These are phyloP conservation scores for Trinorchestia longiramus DNA, from an alignment of 1,140 invertebrate species.

Conservation along the genomic window DNA sequence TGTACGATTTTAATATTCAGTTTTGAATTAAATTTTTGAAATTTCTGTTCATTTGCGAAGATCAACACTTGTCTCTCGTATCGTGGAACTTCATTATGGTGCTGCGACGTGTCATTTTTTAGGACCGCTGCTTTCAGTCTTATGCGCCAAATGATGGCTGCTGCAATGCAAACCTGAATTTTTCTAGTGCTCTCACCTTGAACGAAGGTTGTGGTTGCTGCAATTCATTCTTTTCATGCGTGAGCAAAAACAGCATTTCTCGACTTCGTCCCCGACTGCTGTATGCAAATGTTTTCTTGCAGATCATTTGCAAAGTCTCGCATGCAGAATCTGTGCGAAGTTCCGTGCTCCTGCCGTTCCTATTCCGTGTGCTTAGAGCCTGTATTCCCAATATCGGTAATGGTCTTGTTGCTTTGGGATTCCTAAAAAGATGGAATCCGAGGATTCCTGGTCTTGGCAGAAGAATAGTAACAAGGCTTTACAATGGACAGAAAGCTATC, in stretches of 20 bases:
- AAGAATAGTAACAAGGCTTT: slow-evolving; percentile 51
- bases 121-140: neutral
- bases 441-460: slow-evolving; percentile 50
- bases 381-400: slow-evolving; percentile 55
- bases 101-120: neutral
- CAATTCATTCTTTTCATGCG: slow-evolving; percentile 11
- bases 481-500: slow-evolving; percentile 52
- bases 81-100: neutral
- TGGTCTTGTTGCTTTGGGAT: slow-evolving; percentile 51
- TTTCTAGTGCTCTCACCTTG: neutral
- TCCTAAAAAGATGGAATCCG: slow-evolving; percentile 51
- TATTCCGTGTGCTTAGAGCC: slow-evolving; percentile 50
- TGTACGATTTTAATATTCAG: neutral
- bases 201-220: neutral
- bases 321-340: slow-evolving; percentile 39
- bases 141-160: neutral
- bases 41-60: neutral
- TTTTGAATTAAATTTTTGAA: neutral
- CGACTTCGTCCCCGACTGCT: neutral
- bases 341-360: slow-evolving; percentile 19
- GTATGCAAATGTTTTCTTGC: neutral
- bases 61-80: neutral
- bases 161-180: neutral
- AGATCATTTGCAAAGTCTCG: slow-evolving; percentile 13
- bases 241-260: slow-evolving; percentile 13